These are phyloP conservation scores for Philaenus spumarius DNA, from an alignment of 1,140 invertebrate genomes.

Conservation along the genomic window DNA sequence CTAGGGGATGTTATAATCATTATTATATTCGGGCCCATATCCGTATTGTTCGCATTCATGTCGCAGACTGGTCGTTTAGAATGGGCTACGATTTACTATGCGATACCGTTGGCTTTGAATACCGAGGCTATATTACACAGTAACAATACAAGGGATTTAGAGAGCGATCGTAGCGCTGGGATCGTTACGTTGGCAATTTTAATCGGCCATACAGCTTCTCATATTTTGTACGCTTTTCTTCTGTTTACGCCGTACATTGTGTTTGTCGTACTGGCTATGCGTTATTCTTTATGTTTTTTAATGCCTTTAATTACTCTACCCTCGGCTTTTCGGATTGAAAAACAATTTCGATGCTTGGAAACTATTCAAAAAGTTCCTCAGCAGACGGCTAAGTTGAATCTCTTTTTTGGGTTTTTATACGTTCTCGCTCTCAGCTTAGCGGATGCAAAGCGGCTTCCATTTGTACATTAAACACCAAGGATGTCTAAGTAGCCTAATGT, in stretches of 20 bases:
- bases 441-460: slow-evolving; percentile 30
- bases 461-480: slow-evolving; percentile 21
- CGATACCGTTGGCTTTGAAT: slow-evolving; percentile 86
- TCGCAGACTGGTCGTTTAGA: slow-evolving; percentile 81
- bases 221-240: slow-evolving; percentile 83
- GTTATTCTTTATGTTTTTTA: slow-evolving; percentile 81
- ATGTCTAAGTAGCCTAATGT: too few species aligned
- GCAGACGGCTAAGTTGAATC: slow-evolving; percentile 83
- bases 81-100: slow-evolving; percentile 84
- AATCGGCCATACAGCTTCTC: slow-evolving; percentile 85
- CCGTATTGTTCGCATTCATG: slow-evolving; percentile 90
- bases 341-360: slow-evolving; percentile 71
- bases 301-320: slow-evolving; percentile 81
- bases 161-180: slow-evolving; percentile 32
- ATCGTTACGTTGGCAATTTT: slow-evolving; percentile 81
- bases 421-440: slow-evolving; percentile 60
- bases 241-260: slow-evolving; percentile 88
- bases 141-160: slow-evolving; percentile 86
- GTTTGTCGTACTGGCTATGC: slow-evolving; percentile 73
- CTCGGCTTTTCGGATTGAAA: slow-evolving; percentile 83
- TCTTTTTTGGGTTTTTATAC: slow-evolving; percentile 85
- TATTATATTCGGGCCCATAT: slow-evolving; percentile 89
- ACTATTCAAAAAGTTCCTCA: slow-evolving; percentile 75
- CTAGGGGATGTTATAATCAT: slow-evolving; percentile 64
- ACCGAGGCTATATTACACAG: slow-evolving; percentile 93